Evolutionary conservation across 2,797 vertebrate genomes (phyloP).

Genomic region (Alauda arvensis): DNA sequence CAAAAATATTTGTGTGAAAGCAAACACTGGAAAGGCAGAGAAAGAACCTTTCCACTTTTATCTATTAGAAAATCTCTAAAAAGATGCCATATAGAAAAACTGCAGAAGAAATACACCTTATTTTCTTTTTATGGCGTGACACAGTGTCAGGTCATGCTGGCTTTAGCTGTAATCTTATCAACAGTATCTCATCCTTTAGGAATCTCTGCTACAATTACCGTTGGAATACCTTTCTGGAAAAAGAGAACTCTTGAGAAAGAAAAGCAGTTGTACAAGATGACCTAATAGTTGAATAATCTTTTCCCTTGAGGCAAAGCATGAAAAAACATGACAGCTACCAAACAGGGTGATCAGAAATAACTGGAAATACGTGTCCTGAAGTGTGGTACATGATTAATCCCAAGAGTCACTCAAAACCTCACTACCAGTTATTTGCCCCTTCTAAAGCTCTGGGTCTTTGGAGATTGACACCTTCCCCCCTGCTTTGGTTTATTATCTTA

Average conservation of each 20-base stretch:
- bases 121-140: not conserved
- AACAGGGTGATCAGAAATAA: slow-evolving; percentile 43
- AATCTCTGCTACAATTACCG: not conserved
- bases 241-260: slow-evolving; percentile 3
- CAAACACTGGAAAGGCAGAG: not conserved
- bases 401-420: not conserved
- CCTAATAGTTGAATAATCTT: slow-evolving; percentile 36
- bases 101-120: not conserved
- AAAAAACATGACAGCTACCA: slow-evolving; percentile 35
- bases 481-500: not conserved
- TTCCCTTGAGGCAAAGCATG: slow-evolving; percentile 28
- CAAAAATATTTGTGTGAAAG: not conserved
- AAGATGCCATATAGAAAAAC: not conserved
- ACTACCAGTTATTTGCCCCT: not conserved
- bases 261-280: slow-evolving; percentile 11
- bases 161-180: not conserved
- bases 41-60: not conserved
- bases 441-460: not conserved
- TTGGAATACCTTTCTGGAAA: slow-evolving; percentile 12
- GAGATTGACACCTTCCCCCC: not conserved
- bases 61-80: not conserved
- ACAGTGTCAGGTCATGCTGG: not conserved
- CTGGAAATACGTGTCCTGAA: slow-evolving; percentile 18
- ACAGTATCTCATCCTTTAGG: not conserved
- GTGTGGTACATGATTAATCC: not conserved